Conservation (phyloP, 2,888 invertebrate genomes). For the Yponomeuta evonymella region DNA sequence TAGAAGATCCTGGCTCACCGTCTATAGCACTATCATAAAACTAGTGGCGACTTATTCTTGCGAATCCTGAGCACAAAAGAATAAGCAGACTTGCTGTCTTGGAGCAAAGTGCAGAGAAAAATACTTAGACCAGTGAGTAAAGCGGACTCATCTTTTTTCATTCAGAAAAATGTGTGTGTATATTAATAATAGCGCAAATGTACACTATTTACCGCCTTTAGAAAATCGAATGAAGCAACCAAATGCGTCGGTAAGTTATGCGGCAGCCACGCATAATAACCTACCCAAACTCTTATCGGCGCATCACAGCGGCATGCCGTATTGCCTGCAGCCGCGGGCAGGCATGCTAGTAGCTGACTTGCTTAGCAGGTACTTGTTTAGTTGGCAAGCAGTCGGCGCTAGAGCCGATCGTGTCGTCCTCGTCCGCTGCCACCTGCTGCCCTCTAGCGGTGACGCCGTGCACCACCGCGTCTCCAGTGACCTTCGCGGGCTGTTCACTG, state of each 20-base stretch:
- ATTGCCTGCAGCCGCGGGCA: constrained; percentile 8
- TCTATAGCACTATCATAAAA: too few relatives aligned
- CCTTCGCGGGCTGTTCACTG: constrained; percentile 72
- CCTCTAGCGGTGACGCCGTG: constrained; percentile 42
- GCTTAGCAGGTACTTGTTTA: constrained; percentile 37
- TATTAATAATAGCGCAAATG: too few relatives aligned
- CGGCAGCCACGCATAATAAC: background rate
- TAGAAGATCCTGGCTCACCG: too few relatives aligned
- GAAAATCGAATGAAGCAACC: background rate
- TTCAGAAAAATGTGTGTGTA: too few relatives aligned
- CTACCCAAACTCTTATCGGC: constrained; percentile 54
- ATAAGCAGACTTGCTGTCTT: too few relatives aligned
- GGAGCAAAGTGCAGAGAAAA: too few relatives aligned
- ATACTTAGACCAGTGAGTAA: too few relatives aligned
- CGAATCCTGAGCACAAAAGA: too few relatives aligned
- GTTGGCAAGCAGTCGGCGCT: constrained; percentile 68
- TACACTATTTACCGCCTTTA: background rate
- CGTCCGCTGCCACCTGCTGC: constrained; percentile 39
- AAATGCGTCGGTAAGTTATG: background rate
- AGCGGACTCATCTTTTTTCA: too few relatives aligned
- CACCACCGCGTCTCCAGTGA: constrained; percentile 48
- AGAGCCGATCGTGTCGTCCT: constrained; percentile 47
- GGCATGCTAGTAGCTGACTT: too few relatives aligned
- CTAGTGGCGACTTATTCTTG: too few relatives aligned
- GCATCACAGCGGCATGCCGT: constrained; percentile 48